These are phyloP conservation scores for Calliscelio sp. DNA, from an alignment of 2,888 invertebrate genomes.

Conservation along the genomic window DNA sequence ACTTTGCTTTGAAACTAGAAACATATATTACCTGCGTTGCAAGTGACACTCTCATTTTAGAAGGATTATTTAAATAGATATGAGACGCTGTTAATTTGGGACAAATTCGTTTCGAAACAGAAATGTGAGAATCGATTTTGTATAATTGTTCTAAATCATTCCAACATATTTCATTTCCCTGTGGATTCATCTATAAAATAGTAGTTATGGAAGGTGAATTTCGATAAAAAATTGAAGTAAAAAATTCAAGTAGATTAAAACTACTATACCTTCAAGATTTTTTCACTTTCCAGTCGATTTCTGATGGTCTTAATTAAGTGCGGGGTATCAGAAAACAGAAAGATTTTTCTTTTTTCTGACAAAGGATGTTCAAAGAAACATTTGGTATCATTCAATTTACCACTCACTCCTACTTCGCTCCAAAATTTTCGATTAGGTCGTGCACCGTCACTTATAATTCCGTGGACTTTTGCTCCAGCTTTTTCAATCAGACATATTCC, in stretches of 20 bases:
- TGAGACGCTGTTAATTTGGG: conserved; percentile 23
- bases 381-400: conserved; percentile 2
- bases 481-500: background rate
- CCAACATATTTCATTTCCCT: background rate
- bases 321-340: conserved; percentile 7
- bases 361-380: conserved; percentile 19
- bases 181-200: too few relatives aligned
- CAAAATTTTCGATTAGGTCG: conserved; percentile 19
- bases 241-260: background rate
- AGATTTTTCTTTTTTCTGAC: conserved; percentile 1
- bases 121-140: background rate
- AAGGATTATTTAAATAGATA: conserved; percentile 12
- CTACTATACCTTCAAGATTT: background rate
- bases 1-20: too few relatives aligned
- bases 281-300: conserved; percentile 2
- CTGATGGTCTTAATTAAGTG: conserved; percentile 13
- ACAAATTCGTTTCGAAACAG: conserved; percentile 18
- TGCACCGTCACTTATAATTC: conserved; percentile 19
- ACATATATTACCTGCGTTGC: conserved; percentile 40
- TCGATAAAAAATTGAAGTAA: too few relatives aligned
- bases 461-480: conserved; percentile 8
- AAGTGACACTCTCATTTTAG: conserved; percentile 37
- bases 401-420: background rate
- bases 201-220: too few relatives aligned
- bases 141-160: background rate